Evolutionary conservation across 2,797 vertebrate genomes (phyloP).

Genomic region (Phoebastria nigripes): DNA sequence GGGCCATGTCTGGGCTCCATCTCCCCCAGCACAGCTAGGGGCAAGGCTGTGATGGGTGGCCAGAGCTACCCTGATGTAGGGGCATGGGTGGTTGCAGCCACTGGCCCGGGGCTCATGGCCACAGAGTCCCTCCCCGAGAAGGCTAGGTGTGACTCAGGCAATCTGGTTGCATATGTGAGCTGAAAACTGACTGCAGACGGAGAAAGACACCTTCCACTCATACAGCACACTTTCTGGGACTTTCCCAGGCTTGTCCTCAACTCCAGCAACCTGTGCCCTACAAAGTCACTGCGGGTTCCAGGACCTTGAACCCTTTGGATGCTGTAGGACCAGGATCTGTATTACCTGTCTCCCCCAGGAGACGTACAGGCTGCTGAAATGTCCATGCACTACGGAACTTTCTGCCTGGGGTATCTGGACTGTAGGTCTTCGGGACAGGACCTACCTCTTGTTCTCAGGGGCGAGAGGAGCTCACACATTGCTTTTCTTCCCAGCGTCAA

Average conservation of each 20-base stretch:
- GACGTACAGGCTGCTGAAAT: background rate
- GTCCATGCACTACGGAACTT: rapidly evolving
- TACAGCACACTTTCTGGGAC: background rate
- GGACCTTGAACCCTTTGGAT: background rate
- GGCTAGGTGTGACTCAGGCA: rapidly evolving
- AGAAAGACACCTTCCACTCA: rapidly evolving
- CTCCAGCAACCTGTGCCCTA: background rate
- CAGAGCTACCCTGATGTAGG: background rate
- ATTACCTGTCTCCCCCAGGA: background rate
- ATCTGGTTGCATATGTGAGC: rapidly evolving
- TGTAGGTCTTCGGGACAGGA: background rate
- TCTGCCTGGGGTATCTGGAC: background rate
- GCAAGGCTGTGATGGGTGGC: background rate
- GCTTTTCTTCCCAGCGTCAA: background rate
- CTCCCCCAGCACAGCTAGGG: background rate
- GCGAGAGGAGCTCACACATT: background rate
- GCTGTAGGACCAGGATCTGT: background rate
- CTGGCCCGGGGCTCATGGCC: background rate
- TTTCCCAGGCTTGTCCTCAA: background rate
- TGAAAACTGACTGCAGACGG: background rate
- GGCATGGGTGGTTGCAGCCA: background rate
- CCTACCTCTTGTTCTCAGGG: background rate
- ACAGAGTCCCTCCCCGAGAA: background rate
- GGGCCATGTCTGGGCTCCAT: background rate
- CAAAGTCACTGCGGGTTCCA: background rate